A percentile compares a stretch with the other conserved stretches of the same genome.
Evolutionary conservation across 1,140 invertebrate species (phyloP).

Genomic region (Intoshia linei): DNA sequence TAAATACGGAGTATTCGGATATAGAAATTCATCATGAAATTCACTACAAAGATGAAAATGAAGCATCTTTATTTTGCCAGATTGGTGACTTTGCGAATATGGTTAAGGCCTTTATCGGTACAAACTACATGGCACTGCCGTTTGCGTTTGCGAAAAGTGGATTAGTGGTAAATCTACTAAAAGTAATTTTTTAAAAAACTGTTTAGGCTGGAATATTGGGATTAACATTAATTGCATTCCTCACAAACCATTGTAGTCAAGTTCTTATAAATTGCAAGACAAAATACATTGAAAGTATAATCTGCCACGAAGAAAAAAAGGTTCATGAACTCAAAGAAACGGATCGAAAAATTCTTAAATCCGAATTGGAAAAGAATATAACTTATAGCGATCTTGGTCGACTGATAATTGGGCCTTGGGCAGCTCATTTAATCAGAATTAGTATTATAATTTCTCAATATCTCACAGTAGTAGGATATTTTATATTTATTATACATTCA

Average conservation of each 20-base stretch:
- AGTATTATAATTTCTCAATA: conserved; percentile 12
- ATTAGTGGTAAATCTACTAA: conserved; percentile 11
- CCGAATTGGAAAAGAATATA: conserved; percentile 8
- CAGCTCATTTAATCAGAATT: conserved; percentile 4
- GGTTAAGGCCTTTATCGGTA: conserved; percentile 18
- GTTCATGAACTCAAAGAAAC: not conserved
- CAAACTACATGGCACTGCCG: conserved; percentile 15
- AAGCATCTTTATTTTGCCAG: conserved; percentile 5
- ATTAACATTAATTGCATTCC: conserved; percentile 11
- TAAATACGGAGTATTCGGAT: no score
- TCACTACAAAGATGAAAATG: no score
- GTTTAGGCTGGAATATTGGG: conserved; percentile 13
- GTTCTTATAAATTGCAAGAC: conserved; percentile 18
- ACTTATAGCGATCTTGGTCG: conserved; percentile 16
- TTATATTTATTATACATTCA: conserved; percentile 18
- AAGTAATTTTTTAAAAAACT: not conserved
- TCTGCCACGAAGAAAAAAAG: conserved; percentile 4
- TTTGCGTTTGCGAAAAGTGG: conserved; percentile 18
- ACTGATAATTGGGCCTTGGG: conserved; percentile 10
- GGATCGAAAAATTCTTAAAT: conserved; percentile 1
- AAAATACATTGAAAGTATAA: conserved; percentile 10
- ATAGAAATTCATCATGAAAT: no score
- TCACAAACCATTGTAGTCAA: conserved; percentile 18
- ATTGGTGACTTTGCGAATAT: conserved; percentile 17
- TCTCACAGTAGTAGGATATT: conserved; percentile 15